Base-by-base conservation (phyloP, 1,140 invertebrate genomes). In the Stratiolaelaps scimitus region DNA sequence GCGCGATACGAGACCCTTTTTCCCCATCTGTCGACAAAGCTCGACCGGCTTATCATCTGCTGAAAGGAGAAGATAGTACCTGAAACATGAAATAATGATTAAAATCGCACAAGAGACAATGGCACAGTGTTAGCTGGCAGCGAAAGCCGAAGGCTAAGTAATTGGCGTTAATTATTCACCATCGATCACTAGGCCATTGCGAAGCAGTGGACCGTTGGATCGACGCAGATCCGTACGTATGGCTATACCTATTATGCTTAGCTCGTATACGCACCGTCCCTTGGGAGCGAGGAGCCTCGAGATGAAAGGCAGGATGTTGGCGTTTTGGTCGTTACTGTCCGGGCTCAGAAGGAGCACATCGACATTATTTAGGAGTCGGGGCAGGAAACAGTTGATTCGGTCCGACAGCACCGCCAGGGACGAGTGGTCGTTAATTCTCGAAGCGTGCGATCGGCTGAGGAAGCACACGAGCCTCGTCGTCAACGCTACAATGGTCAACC, bases 11-110 rank as follows among this genome's bases (percentile, higher is more conserved):
- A 60, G 53, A 26, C 53, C 53, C 23, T 60, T 60, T 34, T 60
- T 60, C 26, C 53, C 53, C 53, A 60, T 60, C 20, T 60, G 53
- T 17, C 53, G 53, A 26, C 53, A 60, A 26, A 60, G 53, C 53
- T 60, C 53, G 26, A 60, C 53, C 17, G 53, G 53, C 23, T 60
- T 60, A 26, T 60, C 53, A 5, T 60, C 53, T 4, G 53, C 53
- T 34, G 53, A 60, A 6, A 60, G 53, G 4, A 60, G 53, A 17
- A 60, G 4, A 26, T 60, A 60, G 53, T 60, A 60, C 10, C 53
- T 60, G 53, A 17, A 26, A 60, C n/a, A 15, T 19, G 13, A 60
- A 2, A 19, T 1, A 60, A 60, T 60, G 47, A 15, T 15, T 48
- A 20, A 40, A 6, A 40, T 40, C 34, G 34, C 10, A 40, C 4